Evolutionary conservation across 2,888 invertebrate genomes (phyloP).

Genomic region (Chrysolina americana): DNA sequence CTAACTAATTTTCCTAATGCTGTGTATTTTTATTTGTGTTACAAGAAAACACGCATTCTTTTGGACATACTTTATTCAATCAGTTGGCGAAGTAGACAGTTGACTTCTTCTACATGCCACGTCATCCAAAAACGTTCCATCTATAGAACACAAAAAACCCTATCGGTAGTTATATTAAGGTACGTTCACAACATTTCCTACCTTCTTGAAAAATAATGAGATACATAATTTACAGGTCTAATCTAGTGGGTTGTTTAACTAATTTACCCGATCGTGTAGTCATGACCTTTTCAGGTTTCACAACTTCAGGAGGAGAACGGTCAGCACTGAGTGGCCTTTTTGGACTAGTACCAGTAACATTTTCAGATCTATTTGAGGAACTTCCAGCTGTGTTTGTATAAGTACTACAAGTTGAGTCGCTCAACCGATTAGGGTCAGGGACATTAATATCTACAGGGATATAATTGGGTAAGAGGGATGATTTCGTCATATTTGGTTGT

Average conservation of each 20-base stretch:
- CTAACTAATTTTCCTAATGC: no score
- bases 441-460: neutral
- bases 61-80: no score
- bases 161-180: no score
- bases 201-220: conserved; percentile 1
- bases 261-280: conserved; percentile 19
- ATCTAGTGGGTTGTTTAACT: conserved; percentile 17
- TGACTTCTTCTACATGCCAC: no score
- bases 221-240: conserved; percentile 10
- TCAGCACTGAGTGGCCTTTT: neutral
- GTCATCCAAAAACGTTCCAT: no score
- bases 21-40: no score
- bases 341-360: conserved; percentile 1
- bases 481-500: conserved; percentile 28
- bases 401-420: neutral
- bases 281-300: conserved; percentile 12
- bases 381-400: conserved; percentile 6
- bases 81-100: no score
- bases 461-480: conserved; percentile 7
- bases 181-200: conserved; percentile 4
- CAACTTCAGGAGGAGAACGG: neutral
- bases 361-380: conserved; percentile 7
- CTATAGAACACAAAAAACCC: no score
- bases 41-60: no score
- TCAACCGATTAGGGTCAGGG: neutral